These are phyloP conservation scores for Lepeophtheirus salmonis DNA, from an alignment of 1,140 invertebrate species.

Conservation along the genomic window DNA sequence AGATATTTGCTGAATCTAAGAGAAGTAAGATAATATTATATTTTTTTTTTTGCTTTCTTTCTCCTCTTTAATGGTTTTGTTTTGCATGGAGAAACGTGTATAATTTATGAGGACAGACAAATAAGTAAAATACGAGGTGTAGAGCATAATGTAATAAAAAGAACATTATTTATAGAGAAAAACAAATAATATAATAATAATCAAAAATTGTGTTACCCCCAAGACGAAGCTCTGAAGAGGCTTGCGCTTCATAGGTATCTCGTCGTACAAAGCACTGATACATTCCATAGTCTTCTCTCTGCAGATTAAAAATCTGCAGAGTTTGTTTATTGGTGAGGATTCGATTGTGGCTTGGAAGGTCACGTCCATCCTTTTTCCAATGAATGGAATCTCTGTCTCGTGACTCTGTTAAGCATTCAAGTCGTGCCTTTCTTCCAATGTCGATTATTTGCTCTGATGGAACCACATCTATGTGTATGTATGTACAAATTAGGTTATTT, in stretches of 20 bases:
- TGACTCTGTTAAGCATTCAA: slow-evolving; percentile 9
- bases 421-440: slow-evolving; percentile 6
- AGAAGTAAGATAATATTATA: too few relatives aligned
- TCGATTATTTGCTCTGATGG: slow-evolving; percentile 15
- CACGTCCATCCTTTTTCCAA: slow-evolving; percentile 11
- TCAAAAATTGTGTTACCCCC: slow-evolving; percentile 4
- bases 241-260: background rate
- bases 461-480: slow-evolving; percentile 10
- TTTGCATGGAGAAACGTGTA: background rate
- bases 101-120: background rate
- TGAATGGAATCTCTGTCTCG: slow-evolving; percentile 1
- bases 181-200: too few relatives aligned
- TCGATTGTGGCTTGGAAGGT: background rate
- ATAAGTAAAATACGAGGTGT: too few relatives aligned
- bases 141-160: too few relatives aligned
- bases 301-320: slow-evolving; percentile 15
- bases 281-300: slow-evolving; percentile 10
- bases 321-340: slow-evolving; percentile 10
- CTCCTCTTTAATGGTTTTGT: too few relatives aligned
- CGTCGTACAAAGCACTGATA: slow-evolving; percentile 14
- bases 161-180: too few relatives aligned
- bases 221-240: slow-evolving; percentile 2
- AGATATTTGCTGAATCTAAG: too few relatives aligned
- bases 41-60: too few relatives aligned
- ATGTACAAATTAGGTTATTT: too few relatives aligned